Base-by-base conservation (phyloP, 30 jellyfish, hydroid and myxozoan species). In the Aurelia aurita region DNA sequence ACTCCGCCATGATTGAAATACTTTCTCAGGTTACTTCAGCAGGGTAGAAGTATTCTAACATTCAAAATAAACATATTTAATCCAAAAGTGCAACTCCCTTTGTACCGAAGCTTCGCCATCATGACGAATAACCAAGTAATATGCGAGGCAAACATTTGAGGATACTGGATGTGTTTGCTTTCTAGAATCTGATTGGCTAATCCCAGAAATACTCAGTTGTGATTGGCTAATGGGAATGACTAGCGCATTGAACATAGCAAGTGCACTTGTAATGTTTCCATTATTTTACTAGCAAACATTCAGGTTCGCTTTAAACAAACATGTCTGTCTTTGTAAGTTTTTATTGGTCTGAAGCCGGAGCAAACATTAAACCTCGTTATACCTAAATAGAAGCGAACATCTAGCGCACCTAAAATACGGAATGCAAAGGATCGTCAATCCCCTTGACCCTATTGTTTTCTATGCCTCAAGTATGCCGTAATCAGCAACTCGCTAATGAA, bases 1-100 rank as follows among this genome's bases (percentile, higher is more conserved):
- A 83, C 69, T 88, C 97, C 58, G 94, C 87, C 98, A 90, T 87
- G 66, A 19, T 69, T 66, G 79, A 18, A 72, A 19, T 4, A 21
- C 19, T 46, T 53, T 18, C 46, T 21, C 49, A 5, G 23, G 29
- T 16, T 55, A n/a, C 29, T 55, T 55, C 10, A 55, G 29, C 11
- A 55, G 32, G 25, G 29, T 19, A 55, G 29, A 19, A 0, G 29
- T 55, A 55, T 22, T 22, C 29, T 55, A 55, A 22, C 12, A 22
- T 55, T 61, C 77, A 76, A n/a, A 78, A 21, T 39, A 23, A 13
- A 22, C 57, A 71, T 32, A 71, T 20, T 31, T n/a, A 44, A 35
- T 44, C 47, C 69, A 71, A 19, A 58, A 69, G 12, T 47, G 54
- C 15, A 23, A 53, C 82, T 55, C 67, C 67, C 67, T 55, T 55